Base-by-base conservation (phyloP, 2,888 invertebrate species). In the Baronia brevicornis region DNA sequence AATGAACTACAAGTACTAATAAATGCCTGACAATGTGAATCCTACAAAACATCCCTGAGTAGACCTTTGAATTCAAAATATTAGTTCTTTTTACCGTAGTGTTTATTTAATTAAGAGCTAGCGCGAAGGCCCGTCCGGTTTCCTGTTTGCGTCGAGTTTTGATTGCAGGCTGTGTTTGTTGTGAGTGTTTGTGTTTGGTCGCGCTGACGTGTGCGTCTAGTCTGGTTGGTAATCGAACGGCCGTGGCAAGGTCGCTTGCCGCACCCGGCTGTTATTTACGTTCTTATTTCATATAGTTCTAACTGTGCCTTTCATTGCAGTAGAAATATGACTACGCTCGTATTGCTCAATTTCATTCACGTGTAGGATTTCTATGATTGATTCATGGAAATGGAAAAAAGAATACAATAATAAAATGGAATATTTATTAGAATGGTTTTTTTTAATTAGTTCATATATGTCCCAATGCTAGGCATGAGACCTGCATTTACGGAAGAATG, bases 211-310 rank as follows among this genome's bases (percentile, higher is more conserved):
- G 43, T 38, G 32, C 41, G 39, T 40, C 39, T 44, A 31, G 43
- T 35, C 41, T 47, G 41, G 48, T 45, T 46, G 42, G 41, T 45
- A 50, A 44, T 39, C 44, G 47, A 50, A 52, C 57, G 58, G 58
- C 54, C 55, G 46, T 38, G 51, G 46, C 67, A 67, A 69, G 68
- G 66, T 54, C 62, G 59, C 33, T 43, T 41, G 46, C 41, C 36
- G 40, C 43, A 40, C 44, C 43, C 39, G 36, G 46, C 51, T 55
- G 55, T 60, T 60, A 56, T 17, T 22, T 27, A 32, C 36, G 20
- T 23, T 14, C 14, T 22, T 15, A 19, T 28, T 23, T 14, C 33
- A 23, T 36, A 15, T n/a, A n/a, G 28, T 19, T n/a, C 25, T 20
- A 18, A 28, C 26, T 37, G n/a, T n/a, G n/a, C n/a, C n/a, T n/a